phyloP scores from a whole-genome alignment of 2,888 invertebrate species.

The Macaria liturata region DNA sequence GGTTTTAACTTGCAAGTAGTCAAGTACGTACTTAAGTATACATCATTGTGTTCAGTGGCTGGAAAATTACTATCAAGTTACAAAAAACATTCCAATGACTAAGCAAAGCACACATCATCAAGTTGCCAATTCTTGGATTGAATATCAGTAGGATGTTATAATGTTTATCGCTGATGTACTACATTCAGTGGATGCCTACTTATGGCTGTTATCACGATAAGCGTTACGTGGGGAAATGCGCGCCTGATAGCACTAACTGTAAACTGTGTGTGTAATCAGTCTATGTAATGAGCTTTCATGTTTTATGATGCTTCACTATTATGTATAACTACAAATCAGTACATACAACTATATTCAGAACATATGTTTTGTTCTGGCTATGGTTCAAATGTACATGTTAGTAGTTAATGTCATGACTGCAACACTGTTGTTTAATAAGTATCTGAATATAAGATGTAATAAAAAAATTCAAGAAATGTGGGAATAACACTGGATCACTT shows the following conservation, averaged over 20 bases:
- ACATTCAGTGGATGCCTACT: neutral
- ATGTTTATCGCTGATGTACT: constrained; percentile 7
- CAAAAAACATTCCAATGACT: constrained; percentile 2
- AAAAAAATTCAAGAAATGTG: no score
- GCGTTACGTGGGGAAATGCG: constrained; percentile 32
- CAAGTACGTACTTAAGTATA: neutral
- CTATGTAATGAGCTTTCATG: neutral
- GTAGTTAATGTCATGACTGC: no score
- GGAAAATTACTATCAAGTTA: neutral
- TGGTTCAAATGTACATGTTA: no score
- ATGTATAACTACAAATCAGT: no score
- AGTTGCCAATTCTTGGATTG: neutral
- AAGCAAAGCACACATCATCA: neutral
- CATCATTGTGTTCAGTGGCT: neutral
- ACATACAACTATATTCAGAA: no score
- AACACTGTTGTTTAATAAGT: no score
- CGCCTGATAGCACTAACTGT: constrained; percentile 3
- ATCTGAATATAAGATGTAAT: no score
- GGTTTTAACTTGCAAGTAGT: no score
- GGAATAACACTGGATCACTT: no score
- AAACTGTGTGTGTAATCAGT: neutral
- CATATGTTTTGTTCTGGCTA: no score
- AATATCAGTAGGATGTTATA: constrained; percentile 1
- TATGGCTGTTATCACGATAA: constrained; percentile 17
- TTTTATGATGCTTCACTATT: no score